Base-by-base conservation (phyloP, 2,113 vertebrate species). In the Candoia aspera region DNA sequence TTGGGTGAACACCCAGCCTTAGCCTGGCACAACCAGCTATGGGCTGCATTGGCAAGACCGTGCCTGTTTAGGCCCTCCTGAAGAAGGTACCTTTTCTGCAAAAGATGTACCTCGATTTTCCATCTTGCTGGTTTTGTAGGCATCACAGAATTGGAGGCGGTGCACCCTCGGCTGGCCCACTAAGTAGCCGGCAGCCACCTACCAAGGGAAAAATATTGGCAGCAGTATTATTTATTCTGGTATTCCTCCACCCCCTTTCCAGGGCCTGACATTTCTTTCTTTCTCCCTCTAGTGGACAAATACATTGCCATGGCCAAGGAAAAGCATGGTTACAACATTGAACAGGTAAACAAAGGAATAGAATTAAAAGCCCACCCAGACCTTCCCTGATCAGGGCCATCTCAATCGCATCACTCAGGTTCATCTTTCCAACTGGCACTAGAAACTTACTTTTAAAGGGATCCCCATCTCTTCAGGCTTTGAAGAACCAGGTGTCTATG, bases 271-370 rank as follows among this genome's bases (percentile, higher is more conserved):
- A 9, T 37, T 83, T 42, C 2, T 88, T 46, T 84, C 90, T 89
- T 60, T 85, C 29, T 84, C 10, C 4, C 33, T 86, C 54, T 97
- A 99, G 98, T 99, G 96, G 98, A 99, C 92, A 98, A 99, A 92
- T 99, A 99, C 95, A 98, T 99, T 21, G 97, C 98, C 0, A 98
- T 99, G 93, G 98, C 98, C 91, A 99, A 99, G 96, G 98, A 99
- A 96, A 99, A 99, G 90, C 98, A 99, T 0, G 98, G 98, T 24
- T 99, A 99, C 96, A 99, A 99, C 91, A 98, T 98, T 5, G 98
- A 99, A 96, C 98, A 99, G 98, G 98, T 92, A 92, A 84, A 79
- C 6, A 21, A 37, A 79, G 17, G 37, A 79, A 79, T 4, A 42
- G 33, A 33, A 37, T 79, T 42, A 42, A 42, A 79, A 37, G 73